These are phyloP conservation scores for Taxidea taxus DNA, from an alignment of 2,113 vertebrate species.

Conservation along the genomic window DNA sequence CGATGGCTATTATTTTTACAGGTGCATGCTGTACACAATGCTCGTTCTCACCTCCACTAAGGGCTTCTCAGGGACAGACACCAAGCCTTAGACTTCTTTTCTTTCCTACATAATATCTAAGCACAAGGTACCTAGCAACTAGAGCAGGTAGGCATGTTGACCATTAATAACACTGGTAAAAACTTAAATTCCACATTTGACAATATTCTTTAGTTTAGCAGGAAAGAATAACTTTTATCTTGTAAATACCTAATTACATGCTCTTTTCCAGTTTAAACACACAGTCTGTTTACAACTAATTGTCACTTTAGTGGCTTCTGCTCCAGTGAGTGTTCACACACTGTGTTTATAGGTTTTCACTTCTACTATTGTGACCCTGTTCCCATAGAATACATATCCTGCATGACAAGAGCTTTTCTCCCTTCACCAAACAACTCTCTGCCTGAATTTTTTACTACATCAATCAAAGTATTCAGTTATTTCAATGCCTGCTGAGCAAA, in stretches of 20 bases:
- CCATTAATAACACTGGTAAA: background rate
- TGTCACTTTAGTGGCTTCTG: slow-evolving; percentile 46
- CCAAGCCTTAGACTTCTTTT: background rate
- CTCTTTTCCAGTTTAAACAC: slow-evolving; percentile 48
- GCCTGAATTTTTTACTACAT: background rate
- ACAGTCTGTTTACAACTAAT: slow-evolving; percentile 1
- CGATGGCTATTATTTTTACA: background rate
- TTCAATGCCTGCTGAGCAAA: background rate
- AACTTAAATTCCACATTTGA: background rate
- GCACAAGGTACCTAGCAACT: background rate
- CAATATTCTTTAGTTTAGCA: slow-evolving; percentile 5
- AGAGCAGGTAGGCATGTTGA: background rate
- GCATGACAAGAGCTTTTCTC: background rate
- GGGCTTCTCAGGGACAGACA: background rate
- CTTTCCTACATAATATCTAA: background rate
- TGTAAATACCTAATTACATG: background rate
- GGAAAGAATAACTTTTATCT: slow-evolving; percentile 29
- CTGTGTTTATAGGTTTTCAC: background rate
- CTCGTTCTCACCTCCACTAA: background rate
- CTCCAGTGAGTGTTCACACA: background rate
- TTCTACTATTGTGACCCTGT: background rate
- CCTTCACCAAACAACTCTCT: background rate
- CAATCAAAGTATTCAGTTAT: background rate
- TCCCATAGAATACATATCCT: background rate
- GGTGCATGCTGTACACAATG: background rate